These are phyloP conservation scores for Sebastes kiyomatsui DNA, from an alignment of 2,797 vertebrate genomes.

Conservation along the genomic window DNA sequence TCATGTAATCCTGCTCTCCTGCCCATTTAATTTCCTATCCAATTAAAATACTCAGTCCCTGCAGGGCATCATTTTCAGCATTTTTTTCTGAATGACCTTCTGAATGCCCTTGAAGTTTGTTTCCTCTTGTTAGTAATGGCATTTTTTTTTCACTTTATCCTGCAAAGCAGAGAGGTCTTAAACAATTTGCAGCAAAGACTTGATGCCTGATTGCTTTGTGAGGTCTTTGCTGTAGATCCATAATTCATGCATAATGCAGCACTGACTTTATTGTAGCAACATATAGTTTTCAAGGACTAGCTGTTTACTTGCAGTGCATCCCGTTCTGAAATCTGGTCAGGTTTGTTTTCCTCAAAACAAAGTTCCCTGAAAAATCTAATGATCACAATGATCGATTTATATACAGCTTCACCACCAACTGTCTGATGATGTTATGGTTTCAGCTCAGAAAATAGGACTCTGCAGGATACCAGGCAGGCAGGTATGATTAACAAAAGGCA, in stretches of 20 bases:
- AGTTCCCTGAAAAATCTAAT: not conserved
- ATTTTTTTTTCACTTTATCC: not conserved
- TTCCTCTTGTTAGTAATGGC: not conserved
- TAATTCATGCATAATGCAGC: not conserved
- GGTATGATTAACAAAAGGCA: too few relatives aligned
- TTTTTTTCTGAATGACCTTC: not conserved
- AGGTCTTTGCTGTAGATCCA: not conserved
- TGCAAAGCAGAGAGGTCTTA: not conserved
- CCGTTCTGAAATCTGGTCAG: not conserved
- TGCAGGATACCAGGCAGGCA: too few relatives aligned
- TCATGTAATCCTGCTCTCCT: not conserved
- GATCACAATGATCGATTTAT: not conserved
- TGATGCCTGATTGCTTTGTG: not conserved
- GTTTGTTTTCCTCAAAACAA: not conserved
- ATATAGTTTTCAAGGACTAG: not conserved
- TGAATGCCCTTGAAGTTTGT: not conserved
- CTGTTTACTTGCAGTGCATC: not conserved
- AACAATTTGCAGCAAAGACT: not conserved
- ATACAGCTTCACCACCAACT: not conserved
- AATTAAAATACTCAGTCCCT: not conserved
- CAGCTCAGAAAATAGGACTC: too few relatives aligned
- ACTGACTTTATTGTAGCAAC: not conserved
- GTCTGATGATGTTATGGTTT: not conserved
- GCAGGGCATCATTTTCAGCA: not conserved
- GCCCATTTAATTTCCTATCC: not conserved